phyloP scores from a whole-genome alignment of 2,888 invertebrate species.

The Drosophila eohydei region DNA sequence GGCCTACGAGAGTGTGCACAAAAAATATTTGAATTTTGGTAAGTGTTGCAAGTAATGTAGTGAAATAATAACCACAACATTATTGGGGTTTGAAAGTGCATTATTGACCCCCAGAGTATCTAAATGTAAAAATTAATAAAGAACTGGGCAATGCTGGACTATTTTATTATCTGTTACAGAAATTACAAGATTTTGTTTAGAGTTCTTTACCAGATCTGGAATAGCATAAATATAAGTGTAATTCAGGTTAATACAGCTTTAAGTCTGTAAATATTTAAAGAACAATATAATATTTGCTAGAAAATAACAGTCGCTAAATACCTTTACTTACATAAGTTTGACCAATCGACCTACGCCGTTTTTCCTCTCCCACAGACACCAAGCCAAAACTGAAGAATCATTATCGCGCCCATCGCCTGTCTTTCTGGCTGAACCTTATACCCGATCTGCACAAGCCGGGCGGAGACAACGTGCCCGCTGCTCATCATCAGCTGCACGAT shows the following conservation, averaged over 20 bases:
- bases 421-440: slow-evolving; percentile 97
- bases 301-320: no score
- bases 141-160: no score
- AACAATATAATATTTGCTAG: no score
- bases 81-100: neutral
- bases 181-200: no score
- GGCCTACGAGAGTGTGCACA: slow-evolving; percentile 95
- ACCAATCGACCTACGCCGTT: neutral
- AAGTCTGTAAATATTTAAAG: no score
- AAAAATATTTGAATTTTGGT: slow-evolving; percentile 96
- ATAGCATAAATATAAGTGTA: no score
- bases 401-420: slow-evolving; percentile 95
- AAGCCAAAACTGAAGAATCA: slow-evolving; percentile 96
- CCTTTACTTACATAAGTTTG: neutral
- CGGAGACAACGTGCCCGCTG: slow-evolving; percentile 93
- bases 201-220: no score
- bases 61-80: neutral
- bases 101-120: neutral
- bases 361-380: slow-evolving; percentile 88
- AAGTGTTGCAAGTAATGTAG: slow-evolving; percentile 75
- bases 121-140: neutral
- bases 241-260: no score
- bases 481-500: slow-evolving; percentile 93
- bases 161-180: no score
- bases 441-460: slow-evolving; percentile 96